Percentiles rank a stretch among this genome's conserved stretches.
These are phyloP conservation scores for Bradysia coprophila DNA, from an alignment of 1,140 invertebrate genomes.

Conservation along the genomic window DNA sequence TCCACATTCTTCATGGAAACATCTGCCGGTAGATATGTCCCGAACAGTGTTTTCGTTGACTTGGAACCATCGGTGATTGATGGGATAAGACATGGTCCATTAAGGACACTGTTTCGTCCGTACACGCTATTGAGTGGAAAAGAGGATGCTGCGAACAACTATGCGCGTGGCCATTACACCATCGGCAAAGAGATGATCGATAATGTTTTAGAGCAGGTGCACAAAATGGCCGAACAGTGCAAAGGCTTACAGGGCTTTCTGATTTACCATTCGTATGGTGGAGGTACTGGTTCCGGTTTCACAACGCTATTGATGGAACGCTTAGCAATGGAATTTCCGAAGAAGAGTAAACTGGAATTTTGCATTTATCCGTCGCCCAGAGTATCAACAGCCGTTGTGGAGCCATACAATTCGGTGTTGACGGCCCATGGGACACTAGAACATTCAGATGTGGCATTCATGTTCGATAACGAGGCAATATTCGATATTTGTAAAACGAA, in stretches of 20 bases:
- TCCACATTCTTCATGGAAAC: slow-evolving; percentile 51
- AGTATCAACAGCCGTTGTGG: slow-evolving; percentile 57
- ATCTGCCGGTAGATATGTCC: slow-evolving; percentile 62
- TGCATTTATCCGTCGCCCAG: slow-evolving; percentile 65
- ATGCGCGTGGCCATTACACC: slow-evolving; percentile 43
- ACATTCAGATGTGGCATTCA: slow-evolving; percentile 58
- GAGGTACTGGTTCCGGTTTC: slow-evolving; percentile 66
- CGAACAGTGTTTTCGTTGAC: slow-evolving; percentile 61
- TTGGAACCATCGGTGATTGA: slow-evolving; percentile 68
- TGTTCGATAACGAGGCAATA: slow-evolving; percentile 68
- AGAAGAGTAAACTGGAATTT: slow-evolving; percentile 67
- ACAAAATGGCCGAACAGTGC: slow-evolving; percentile 37
- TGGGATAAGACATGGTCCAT: slow-evolving; percentile 69
- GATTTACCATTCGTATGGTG: slow-evolving; percentile 66
- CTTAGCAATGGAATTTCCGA: slow-evolving; percentile 51
- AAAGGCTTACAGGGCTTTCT: slow-evolving; percentile 50
- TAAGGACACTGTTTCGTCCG: slow-evolving; percentile 57
- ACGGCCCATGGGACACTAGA: slow-evolving; percentile 58
- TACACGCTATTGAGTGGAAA: slow-evolving; percentile 47
- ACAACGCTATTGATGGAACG: slow-evolving; percentile 61
- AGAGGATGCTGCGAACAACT: slow-evolving; percentile 60
- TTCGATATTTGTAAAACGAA: slow-evolving; percentile 74
- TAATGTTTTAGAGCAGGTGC: slow-evolving; percentile 33
- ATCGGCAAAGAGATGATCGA: slow-evolving; percentile 43
- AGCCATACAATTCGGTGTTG: slow-evolving; percentile 62